Conservation (phyloP, 2,888 invertebrate genomes). For the Gymnocheta viridis region DNA sequence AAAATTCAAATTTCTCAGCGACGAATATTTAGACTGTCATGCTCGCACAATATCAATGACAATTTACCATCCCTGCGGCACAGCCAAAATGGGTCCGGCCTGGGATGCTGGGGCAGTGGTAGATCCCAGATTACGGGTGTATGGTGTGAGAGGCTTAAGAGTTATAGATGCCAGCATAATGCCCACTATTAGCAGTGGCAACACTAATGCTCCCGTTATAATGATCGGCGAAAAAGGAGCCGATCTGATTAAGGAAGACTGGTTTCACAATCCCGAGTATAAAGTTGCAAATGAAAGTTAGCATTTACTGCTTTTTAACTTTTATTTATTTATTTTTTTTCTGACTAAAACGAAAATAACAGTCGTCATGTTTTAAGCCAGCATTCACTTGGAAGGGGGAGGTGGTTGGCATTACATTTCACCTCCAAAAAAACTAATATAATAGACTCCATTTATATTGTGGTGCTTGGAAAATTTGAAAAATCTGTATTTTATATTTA, state of each 20-base stretch:
- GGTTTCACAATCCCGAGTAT: constrained; percentile 84
- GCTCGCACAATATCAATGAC: constrained; percentile 94
- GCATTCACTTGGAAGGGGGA: no score
- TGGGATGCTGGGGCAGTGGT: constrained; percentile 91
- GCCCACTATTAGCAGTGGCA: constrained; percentile 94
- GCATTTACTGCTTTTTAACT: constrained; percentile 10
- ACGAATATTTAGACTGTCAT: constrained; percentile 93
- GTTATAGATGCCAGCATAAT: constrained; percentile 94
- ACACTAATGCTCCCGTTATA: constrained; percentile 95
- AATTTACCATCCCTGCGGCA: constrained; percentile 94
- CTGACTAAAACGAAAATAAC: no score
- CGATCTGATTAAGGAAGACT: constrained; percentile 92
- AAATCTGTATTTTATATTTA: no score
- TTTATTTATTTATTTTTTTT: no score
- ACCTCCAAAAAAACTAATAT: no score
- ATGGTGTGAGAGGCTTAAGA: constrained; percentile 89
- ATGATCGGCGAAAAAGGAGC: constrained; percentile 96
- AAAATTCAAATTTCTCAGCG: constrained; percentile 87
- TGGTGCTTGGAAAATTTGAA: no score
- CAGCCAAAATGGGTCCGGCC: constrained; percentile 93
- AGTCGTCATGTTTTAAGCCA: no score
- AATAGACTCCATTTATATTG: no score
- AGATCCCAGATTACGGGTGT: constrained; percentile 89
- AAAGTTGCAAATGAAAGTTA: constrained; percentile 72
- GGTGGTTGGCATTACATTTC: no score